phyloP scores from a whole-genome alignment of 2,797 vertebrate species.

The Scolopax rusticola region DNA sequence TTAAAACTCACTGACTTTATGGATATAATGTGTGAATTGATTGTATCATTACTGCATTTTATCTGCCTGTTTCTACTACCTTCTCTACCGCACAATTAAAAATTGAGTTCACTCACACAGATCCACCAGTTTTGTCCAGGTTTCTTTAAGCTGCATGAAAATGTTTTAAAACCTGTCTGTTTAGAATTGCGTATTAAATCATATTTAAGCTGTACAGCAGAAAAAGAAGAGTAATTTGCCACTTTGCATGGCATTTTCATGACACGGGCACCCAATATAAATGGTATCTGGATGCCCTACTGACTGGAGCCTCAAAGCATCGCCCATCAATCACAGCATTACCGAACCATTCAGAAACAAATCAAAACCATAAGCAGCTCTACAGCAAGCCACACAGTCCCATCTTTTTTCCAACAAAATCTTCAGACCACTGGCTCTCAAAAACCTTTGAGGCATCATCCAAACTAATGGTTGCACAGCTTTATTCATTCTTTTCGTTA shows the following conservation, averaged over 20 bases:
- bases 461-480: neutral
- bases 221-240: neutral
- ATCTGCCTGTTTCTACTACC: neutral
- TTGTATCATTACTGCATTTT: neutral
- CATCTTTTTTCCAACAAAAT: neutral
- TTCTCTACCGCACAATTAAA: constrained; percentile 17
- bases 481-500: constrained; percentile 17
- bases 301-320: neutral
- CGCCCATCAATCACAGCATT: neutral
- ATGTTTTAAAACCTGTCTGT: neutral
- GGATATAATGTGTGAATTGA: neutral
- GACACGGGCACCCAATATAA: neutral
- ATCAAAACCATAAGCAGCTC: neutral
- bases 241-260: neutral
- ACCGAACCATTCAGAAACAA: neutral
- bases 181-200: neutral
- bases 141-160: constrained; percentile 2
- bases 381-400: neutral
- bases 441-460: constrained; percentile 13
- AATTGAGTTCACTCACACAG: neutral
- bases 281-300: neutral
- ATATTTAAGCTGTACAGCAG: neutral
- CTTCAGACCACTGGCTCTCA: neutral
- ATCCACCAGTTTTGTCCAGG: neutral
- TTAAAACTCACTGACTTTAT: neutral